These are phyloP conservation scores for Elephantulus edwardii DNA, from an alignment of 2,113 vertebrate species.

Conservation along the genomic window DNA sequence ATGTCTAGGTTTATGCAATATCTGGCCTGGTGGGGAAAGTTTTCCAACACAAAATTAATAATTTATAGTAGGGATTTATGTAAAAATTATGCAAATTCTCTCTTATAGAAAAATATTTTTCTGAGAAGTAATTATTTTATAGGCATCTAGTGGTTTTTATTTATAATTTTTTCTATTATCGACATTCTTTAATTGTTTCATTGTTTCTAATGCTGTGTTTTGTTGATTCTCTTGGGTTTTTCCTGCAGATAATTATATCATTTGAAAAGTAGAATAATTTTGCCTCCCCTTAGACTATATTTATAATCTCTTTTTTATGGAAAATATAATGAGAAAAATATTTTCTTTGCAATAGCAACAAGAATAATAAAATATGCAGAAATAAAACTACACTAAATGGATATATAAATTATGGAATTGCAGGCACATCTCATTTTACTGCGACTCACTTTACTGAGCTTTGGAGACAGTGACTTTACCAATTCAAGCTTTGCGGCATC, in stretches of 20 bases:
- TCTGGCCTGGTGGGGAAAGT: background rate
- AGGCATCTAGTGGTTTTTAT: background rate
- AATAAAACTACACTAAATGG: background rate
- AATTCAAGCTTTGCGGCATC: too few species aligned
- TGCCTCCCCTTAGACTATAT: background rate
- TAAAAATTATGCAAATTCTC: background rate
- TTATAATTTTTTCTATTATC: background rate
- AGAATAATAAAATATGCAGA: background rate
- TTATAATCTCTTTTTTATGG: background rate
- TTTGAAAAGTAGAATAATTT: background rate
- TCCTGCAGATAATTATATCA: background rate
- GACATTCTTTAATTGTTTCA: background rate
- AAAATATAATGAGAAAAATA: background rate
- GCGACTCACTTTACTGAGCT: too few species aligned
- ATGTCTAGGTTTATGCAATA: background rate
- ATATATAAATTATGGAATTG: background rate
- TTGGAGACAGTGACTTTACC: too few species aligned
- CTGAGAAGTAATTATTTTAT: background rate
- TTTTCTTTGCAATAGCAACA: background rate
- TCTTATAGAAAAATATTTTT: background rate
- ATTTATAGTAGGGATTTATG: background rate
- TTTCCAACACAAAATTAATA: background rate
- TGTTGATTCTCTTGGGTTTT: background rate
- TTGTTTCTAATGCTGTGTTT: background rate
- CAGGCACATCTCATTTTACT: too few species aligned